Evolutionary conservation across 2,888 invertebrate species (phyloP).

Genomic region (Girardia tigrina): DNA sequence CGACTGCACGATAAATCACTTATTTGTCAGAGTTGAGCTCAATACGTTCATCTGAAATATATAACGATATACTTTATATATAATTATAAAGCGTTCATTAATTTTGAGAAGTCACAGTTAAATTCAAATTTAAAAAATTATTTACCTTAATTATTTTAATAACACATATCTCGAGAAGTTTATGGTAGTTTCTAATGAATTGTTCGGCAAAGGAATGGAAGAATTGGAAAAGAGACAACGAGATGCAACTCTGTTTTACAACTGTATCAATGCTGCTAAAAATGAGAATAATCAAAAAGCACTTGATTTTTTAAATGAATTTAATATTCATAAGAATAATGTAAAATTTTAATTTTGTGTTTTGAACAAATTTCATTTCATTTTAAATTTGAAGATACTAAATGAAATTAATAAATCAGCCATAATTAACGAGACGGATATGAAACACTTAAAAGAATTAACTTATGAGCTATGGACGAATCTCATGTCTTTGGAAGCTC

Average conservation of each 20-base stretch:
- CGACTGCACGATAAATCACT: no score
- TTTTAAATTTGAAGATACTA: neutral
- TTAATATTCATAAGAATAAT: neutral
- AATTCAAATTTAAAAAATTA: no score
- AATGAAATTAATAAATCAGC: neutral
- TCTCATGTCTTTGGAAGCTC: conserved; percentile 51
- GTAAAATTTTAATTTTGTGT: no score
- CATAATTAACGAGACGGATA: neutral
- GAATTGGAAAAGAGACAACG: conserved; percentile 44
- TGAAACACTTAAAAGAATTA: conserved; percentile 52
- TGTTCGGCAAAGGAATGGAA: conserved; percentile 48
- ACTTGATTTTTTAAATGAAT: neutral
- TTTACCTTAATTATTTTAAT: no score
- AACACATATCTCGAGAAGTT: conserved; percentile 41
- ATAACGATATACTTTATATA: no score
- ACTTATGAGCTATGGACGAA: conserved; percentile 55
- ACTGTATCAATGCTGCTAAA: conserved; percentile 49
- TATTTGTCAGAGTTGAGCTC: no score
- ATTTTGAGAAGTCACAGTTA: no score
- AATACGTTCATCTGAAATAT: no score
- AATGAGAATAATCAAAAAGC: conserved; percentile 43
- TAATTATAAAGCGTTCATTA: no score
- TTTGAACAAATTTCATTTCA: neutral
- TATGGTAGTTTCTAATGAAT: conserved; percentile 44
- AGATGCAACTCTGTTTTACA: conserved; percentile 48